Conservation (phyloP, 2,113 vertebrate genomes). For the Chloebia gouldiae region DNA sequence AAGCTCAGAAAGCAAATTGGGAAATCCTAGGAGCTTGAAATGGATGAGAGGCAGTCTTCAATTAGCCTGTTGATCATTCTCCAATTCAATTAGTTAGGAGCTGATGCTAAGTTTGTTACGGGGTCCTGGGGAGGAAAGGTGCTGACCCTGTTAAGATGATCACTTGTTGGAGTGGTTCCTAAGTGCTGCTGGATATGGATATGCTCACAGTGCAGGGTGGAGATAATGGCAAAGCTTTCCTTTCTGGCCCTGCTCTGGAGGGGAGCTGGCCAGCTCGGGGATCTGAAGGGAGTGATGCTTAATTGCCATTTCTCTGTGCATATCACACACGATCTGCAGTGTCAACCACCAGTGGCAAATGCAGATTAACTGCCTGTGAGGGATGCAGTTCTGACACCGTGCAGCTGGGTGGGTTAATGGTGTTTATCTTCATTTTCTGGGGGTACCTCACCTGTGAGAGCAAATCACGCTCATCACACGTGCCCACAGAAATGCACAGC, state of each 20-base stretch:
- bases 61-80: conserved; percentile 47
- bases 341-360: neutral
- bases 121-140: conserved; percentile 54
- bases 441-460: neutral
- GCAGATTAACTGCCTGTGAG: neutral
- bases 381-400: neutral
- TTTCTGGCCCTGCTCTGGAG: neutral
- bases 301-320: neutral
- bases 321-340: neutral
- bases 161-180: conserved; percentile 61
- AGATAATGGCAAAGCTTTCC: conserved; percentile 35
- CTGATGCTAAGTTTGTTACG: conserved; percentile 32
- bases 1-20: conserved; percentile 47
- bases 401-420: neutral
- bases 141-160: conserved; percentile 60
- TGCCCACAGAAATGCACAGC: neutral
- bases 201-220: neutral
- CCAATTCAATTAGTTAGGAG: conserved; percentile 58
- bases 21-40: conserved; percentile 53
- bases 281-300: neutral
- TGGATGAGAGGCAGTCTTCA: neutral
- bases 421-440: neutral
- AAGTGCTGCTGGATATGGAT: conserved; percentile 41
- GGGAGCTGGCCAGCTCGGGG: neutral
- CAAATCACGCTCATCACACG: accelerated